A percentile compares a stretch with the other conserved stretches of the same genome.
Evolutionary conservation across 2,888 invertebrate genomes (phyloP).

Genomic region (Physocephala rufipes): DNA sequence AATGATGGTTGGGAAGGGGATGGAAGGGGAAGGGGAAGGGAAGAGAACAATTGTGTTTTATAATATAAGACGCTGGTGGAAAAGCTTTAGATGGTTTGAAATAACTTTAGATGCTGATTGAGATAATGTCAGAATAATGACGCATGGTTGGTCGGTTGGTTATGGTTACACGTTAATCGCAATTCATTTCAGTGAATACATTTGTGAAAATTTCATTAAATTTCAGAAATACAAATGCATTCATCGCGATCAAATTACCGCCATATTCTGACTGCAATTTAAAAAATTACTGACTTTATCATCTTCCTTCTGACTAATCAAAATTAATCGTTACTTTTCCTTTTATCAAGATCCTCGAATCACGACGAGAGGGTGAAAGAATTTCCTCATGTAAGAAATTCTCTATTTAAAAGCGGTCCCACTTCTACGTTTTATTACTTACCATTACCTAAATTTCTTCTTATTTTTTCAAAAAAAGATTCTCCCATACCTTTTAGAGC

Average conservation of each 20-base stretch:
- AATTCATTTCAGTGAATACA: neutral
- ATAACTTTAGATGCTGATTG: too few species aligned
- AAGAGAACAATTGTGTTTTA: too few species aligned
- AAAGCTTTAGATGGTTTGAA: too few species aligned
- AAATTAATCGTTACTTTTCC: neutral
- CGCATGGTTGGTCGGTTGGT: constrained; percentile 17
- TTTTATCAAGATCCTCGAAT: neutral
- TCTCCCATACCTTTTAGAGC: too few species aligned
- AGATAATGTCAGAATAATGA: too few species aligned
- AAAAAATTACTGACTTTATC: neutral
- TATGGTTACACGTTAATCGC: neutral
- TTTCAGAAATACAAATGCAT: neutral
- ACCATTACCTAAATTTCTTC: too few species aligned
- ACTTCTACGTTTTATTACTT: too few species aligned
- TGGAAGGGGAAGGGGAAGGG: neutral
- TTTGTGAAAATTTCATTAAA: too few species aligned
- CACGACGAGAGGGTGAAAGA: neutral
- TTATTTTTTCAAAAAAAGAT: too few species aligned
- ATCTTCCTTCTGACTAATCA: neutral
- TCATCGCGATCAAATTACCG: constrained; percentile 9
- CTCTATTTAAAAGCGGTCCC: neutral
- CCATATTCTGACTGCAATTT: neutral
- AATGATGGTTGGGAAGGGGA: neutral
- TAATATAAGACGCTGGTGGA: too few species aligned
- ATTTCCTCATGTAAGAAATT: neutral